phyloP scores from a whole-genome alignment of 1,140 invertebrate species.

The Dinoponera quadriceps region DNA sequence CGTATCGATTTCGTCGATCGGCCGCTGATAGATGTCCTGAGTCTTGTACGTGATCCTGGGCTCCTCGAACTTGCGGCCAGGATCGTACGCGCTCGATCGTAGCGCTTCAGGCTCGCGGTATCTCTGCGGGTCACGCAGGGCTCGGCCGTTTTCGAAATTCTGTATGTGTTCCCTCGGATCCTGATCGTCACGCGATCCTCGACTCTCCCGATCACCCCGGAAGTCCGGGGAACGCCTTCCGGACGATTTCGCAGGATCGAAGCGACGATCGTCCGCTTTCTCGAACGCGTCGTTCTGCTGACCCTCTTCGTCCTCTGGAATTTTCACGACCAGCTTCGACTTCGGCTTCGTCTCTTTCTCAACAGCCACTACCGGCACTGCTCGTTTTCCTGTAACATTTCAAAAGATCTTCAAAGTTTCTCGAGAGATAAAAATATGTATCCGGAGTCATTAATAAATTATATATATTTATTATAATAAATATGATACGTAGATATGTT shows the following conservation, averaged over 20 bases:
- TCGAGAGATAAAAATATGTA: too few relatives aligned
- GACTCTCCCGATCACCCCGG: constrained; percentile 19
- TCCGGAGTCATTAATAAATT: too few relatives aligned
- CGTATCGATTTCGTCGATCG: constrained; percentile 82
- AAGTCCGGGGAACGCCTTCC: not conserved
- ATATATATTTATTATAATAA: too few relatives aligned
- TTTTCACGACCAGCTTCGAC: not conserved
- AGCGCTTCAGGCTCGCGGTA: constrained; percentile 66
- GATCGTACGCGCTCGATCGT: constrained; percentile 30
- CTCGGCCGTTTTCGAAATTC: constrained; percentile 74
- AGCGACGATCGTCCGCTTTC: constrained; percentile 52
- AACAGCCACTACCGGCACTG: constrained; percentile 45
- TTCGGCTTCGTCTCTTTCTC: constrained; percentile 61
- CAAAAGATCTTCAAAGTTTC: not conserved
- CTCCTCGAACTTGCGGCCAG: constrained; percentile 58
- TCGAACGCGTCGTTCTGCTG: constrained; percentile 71
- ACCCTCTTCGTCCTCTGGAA: constrained; percentile 63
- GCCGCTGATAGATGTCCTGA: constrained; percentile 81
- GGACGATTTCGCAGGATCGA: constrained; percentile 5
- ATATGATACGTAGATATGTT: too few relatives aligned
- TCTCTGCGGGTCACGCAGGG: constrained; percentile 64
- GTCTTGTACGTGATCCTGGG: constrained; percentile 65
- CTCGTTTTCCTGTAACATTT: constrained; percentile 24
- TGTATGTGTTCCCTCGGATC: constrained; percentile 78
- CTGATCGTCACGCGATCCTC: constrained; percentile 58